Evolutionary conservation across 2,797 vertebrate genomes (phyloP), one percentile per base, ranked within the genome.

Genomic region (Hemibagrus guttatus): DNA sequence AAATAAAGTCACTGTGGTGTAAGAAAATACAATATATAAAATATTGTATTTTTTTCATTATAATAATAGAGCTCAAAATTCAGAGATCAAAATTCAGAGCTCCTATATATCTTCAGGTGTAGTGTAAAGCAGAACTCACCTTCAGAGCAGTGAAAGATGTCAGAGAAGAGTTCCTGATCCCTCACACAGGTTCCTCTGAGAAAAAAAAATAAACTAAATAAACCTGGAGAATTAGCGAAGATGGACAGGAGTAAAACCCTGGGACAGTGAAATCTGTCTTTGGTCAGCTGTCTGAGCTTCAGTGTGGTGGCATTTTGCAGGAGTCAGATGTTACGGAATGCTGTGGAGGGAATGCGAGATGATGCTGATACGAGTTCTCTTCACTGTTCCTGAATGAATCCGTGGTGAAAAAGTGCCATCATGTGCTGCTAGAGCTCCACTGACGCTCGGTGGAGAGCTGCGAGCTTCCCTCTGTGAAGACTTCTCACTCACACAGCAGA

Each of bases 391-490:
- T 52, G 61, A 64, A 49, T 11, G 59, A 81, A 64, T 81, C 78
- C 58, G n/a, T 2, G 39, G 59, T 81, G 59, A n/a, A 28, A 49
- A 81, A 49, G 79, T 64, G 79, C 59, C 79, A 49, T 49, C n/a
- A 23, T 66, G 4, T 66, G 61, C 61, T 68, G 63, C 23, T 54
- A 39, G 46, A 31, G 81, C 61, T 82, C 42, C 19, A 17, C 11
- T 68, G 81, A 23, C 31, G 81, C 42, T 52, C 17, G n/a, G 26
- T 52, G 80, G 26, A 31, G 72, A 61, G 83, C 81, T 23, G 87
- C 71, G 61, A 68, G 86, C 59, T 58, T 89, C 68, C n/a, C 78
- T 82, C 85, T 88, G 69, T 89, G 82, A 84, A 89, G 87, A 76
- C 89, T 89, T 86, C 78, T 68, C 80, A 82, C 46, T 85, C 80